Evolutionary conservation across 2,888 invertebrate genomes (phyloP).

Genomic region (Cylindroiulus punctatus): DNA sequence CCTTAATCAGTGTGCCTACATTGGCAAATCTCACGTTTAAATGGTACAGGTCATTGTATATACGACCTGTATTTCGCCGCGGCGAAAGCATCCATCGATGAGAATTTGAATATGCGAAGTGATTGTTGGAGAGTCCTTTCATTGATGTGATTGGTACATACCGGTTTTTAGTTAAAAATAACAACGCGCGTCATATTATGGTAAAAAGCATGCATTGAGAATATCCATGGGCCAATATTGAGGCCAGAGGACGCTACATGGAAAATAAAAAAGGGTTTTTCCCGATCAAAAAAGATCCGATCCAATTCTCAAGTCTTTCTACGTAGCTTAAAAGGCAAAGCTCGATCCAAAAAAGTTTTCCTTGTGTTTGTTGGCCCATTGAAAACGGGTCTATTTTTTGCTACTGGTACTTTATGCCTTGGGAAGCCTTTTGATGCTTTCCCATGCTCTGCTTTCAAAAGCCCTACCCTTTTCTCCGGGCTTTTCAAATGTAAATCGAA

Average conservation of each 20-base stretch:
- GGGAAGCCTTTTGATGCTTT: conserved; percentile 48
- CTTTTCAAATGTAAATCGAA: conserved; percentile 50
- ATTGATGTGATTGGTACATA: not conserved
- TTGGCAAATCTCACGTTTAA: no score
- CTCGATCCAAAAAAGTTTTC: conserved; percentile 49
- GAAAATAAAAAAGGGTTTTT: conserved; percentile 40
- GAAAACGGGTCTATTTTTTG: conserved; percentile 49
- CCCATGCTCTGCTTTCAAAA: conserved; percentile 48
- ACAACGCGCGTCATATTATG: not conserved
- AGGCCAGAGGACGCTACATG: not conserved
- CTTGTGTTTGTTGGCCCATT: conserved; percentile 47
- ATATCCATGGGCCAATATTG: not conserved
- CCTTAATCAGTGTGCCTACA: no score
- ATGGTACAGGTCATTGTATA: no score
- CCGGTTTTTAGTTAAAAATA: not conserved
- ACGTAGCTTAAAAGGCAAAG: conserved; percentile 49
- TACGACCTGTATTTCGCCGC: not conserved
- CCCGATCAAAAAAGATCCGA: not conserved
- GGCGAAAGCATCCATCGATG: not conserved
- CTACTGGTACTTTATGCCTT: conserved; percentile 37
- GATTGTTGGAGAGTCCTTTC: conserved; percentile 21
- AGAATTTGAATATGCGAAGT: not conserved
- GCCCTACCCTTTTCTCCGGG: conserved; percentile 45
- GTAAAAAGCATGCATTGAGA: not conserved
- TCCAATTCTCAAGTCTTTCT: conserved; percentile 22